These are phyloP conservation scores for Malthinus seriepunctatus DNA, from an alignment of 2,888 invertebrate species.

Conservation along the genomic window DNA sequence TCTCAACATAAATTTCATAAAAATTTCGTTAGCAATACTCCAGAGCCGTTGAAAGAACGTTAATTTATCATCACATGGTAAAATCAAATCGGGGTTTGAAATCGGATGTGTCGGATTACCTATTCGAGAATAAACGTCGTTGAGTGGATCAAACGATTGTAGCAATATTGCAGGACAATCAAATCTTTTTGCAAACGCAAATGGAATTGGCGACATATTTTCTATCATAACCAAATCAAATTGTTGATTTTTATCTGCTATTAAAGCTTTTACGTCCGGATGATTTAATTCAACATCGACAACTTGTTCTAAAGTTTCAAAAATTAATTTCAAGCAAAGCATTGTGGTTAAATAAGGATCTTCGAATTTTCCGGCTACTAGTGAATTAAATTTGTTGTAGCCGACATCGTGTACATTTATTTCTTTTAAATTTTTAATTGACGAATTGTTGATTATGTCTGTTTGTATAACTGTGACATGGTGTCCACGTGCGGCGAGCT, in stretches of 20 bases:
- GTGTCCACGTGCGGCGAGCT: slow-evolving; percentile 28
- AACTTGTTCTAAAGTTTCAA: not conserved
- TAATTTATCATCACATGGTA: slow-evolving; percentile 33
- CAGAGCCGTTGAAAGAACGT: no score
- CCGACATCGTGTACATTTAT: not conserved
- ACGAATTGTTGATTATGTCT: not conserved
- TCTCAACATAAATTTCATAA: not conserved
- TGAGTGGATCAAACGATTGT: no score
- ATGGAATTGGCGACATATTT: no score
- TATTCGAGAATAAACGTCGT: no score
- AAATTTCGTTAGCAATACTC: not conserved
- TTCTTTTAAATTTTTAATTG: not conserved
- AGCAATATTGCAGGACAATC: no score
- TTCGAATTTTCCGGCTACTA: not conserved
- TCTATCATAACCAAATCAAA: no score
- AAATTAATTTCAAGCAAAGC: not conserved
- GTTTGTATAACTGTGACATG: not conserved
- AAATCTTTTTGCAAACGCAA: no score
- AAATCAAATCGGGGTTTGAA: slow-evolving; percentile 43
- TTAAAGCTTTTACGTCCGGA: not conserved
- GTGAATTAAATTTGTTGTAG: not conserved
- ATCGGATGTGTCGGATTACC: slow-evolving; percentile 45
- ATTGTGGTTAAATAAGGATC: not conserved
- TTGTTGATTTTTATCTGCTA: no score
- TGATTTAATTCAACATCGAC: not conserved